phyloP scores from a whole-genome alignment of 2,113 vertebrate genomes.

The Microtus oregoni region DNA sequence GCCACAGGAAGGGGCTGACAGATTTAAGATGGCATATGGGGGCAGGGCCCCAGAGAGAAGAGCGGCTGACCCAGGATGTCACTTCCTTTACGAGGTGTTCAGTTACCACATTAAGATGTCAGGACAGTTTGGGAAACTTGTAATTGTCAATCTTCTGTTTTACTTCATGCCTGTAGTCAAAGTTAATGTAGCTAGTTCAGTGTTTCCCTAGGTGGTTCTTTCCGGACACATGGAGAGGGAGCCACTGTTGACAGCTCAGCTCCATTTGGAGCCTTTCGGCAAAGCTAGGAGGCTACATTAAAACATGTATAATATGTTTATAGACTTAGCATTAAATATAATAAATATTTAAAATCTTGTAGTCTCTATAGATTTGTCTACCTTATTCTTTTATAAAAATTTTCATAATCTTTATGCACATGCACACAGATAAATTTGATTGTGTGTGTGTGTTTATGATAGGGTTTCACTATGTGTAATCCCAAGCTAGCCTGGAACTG shows the following conservation, averaged over 20 bases:
- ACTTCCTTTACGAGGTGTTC: constrained; percentile 61
- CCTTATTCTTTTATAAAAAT: not conserved
- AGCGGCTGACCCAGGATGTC: constrained; percentile 33
- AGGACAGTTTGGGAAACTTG: constrained; percentile 43
- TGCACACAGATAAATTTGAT: not conserved
- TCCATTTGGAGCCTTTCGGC: not conserved
- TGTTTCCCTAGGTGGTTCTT: not conserved
- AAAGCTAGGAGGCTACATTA: not conserved
- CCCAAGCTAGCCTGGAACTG: not conserved
- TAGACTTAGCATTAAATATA: not conserved
- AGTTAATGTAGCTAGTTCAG: not conserved
- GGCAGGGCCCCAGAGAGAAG: not conserved
- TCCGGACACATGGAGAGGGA: not conserved
- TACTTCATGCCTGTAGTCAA: not conserved
- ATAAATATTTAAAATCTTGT: not conserved
- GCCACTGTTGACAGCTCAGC: not conserved
- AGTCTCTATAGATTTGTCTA: not conserved
- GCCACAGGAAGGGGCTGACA: constrained; percentile 52
- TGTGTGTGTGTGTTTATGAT: not conserved
- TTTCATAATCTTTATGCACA: not conserved
- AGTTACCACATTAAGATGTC: constrained; percentile 63
- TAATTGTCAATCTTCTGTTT: constrained; percentile 34
- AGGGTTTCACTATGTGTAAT: not conserved
- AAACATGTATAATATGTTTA: not conserved
- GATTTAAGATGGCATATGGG: constrained; percentile 50